Conservation (phyloP, 2,888 invertebrate genomes). For the Aproaerema taeniolella region DNA sequence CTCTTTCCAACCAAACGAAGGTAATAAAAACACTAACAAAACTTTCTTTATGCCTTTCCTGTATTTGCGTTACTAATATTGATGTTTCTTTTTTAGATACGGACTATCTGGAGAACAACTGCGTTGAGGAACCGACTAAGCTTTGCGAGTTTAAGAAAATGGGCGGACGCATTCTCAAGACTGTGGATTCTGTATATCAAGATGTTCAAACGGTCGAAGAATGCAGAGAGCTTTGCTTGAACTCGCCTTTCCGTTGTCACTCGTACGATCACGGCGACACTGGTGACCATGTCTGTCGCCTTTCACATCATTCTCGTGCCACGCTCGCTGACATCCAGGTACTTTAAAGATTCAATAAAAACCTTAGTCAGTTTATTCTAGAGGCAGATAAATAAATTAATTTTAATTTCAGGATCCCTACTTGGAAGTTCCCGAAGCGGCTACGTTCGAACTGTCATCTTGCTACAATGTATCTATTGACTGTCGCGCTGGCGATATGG, state of each 20-base stretch:
- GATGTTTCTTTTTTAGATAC: slow-evolving; percentile 46
- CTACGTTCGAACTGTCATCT: slow-evolving; percentile 93
- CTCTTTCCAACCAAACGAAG: slow-evolving; percentile 84
- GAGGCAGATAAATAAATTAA: slow-evolving; percentile 7
- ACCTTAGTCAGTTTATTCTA: not conserved
- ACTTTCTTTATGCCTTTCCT: not conserved
- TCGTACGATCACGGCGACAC: slow-evolving; percentile 96
- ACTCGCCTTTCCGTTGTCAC: slow-evolving; percentile 93
- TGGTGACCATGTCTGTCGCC: slow-evolving; percentile 94
- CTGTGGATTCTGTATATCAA: slow-evolving; percentile 95
- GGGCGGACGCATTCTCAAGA: slow-evolving; percentile 92
- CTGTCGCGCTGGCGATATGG: slow-evolving; percentile 94
- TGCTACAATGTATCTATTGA: slow-evolving; percentile 97
- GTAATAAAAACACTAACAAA: slow-evolving; percentile 35
- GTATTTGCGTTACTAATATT: not conserved
- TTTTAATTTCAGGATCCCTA: slow-evolving; percentile 84
- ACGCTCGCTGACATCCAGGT: slow-evolving; percentile 93
- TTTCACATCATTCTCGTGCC: slow-evolving; percentile 93
- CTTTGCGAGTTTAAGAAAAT: slow-evolving; percentile 95
- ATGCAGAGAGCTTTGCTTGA: slow-evolving; percentile 91
- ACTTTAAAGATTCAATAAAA: slow-evolving; percentile 22
- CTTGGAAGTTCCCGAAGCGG: slow-evolving; percentile 92
- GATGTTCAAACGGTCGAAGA: slow-evolving; percentile 92
- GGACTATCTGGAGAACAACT: slow-evolving; percentile 95
- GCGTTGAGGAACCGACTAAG: slow-evolving; percentile 95